Evolutionary conservation across 1,140 invertebrate species (phyloP), one percentile per base, ranked within the genome.

Genomic region (Hermetia illucens): DNA sequence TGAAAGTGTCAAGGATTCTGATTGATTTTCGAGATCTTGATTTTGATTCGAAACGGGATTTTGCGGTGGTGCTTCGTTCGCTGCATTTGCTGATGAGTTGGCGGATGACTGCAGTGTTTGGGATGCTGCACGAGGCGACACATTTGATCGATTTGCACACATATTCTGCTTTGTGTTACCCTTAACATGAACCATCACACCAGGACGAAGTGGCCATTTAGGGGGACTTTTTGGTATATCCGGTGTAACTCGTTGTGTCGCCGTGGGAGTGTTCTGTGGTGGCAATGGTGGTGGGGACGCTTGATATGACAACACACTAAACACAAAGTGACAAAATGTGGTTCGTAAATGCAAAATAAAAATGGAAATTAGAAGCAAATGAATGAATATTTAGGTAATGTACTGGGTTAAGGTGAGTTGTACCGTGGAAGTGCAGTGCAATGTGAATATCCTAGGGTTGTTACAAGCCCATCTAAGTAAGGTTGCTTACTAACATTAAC

Each of bases 151-250:
- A 49, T 53, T 56, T 43, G 51, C 63, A 44, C 53, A 62, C 43
- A 56, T 58, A 73, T 68, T 48, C 74, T 76, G 64, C 40, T 60
- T 60, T 30, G 57, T 60, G 36, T 60, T 53, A 36, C 47, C 53
- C 45, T 86, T 87, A 24, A 88, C 79, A 61, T 89, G 85, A 31
- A 88, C 79, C 48, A 89, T 68, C 30, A 90, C 84, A 20, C 85
- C 87, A 2, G 86, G 85, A 51, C 84, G 80, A 39, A 89, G 63
- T 19, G 87, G 86, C 85, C 85, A 91, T 50, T 84, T 83, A 44
- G 70, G 76, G 12, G 76, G 77, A 58, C 72, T 77, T 45, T 71
- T 78, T 21, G 64, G 52, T 36, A 46, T 38, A 34, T 48, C 38
- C 4, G 38, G 21, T 45, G 22, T 40, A 45, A 19, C 10, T 31